phyloP scores from a whole-genome alignment of 2,797 vertebrate genomes.

The Urophycis tenuis region DNA sequence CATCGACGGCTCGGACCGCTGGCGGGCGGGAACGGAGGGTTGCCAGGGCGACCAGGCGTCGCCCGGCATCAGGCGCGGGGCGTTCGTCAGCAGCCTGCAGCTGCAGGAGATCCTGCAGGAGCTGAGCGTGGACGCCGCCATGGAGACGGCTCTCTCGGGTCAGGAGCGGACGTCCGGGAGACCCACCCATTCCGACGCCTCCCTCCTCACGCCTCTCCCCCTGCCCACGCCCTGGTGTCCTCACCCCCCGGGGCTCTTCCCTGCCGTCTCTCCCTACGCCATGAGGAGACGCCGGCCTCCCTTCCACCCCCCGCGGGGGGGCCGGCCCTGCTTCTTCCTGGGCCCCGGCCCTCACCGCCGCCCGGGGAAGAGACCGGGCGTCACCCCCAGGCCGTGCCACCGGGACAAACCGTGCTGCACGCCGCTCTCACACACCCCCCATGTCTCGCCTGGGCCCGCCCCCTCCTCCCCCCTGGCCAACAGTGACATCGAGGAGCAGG shows the following conservation, averaged over 20 bases:
- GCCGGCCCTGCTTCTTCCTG: slow-evolving; percentile 49
- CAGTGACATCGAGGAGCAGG: slow-evolving; percentile 28
- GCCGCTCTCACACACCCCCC: slow-evolving; percentile 10
- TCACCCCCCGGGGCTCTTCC: slow-evolving; percentile 44
- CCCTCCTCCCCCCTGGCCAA: slow-evolving; percentile 23
- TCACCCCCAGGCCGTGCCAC: slow-evolving; percentile 23
- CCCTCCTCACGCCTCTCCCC: slow-evolving; percentile 42
- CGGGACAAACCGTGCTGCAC: slow-evolving; percentile 20
- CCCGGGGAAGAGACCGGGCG: slow-evolving; percentile 27
- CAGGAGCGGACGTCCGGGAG: slow-evolving; percentile 30
- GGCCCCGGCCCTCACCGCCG: slow-evolving; percentile 39
- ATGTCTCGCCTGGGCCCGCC: neutral
- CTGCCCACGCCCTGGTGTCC: slow-evolving; percentile 44
- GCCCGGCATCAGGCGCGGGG: slow-evolving; percentile 52
- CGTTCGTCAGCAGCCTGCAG: slow-evolving; percentile 82
- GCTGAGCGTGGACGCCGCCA: slow-evolving; percentile 70
- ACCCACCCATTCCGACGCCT: slow-evolving; percentile 31
- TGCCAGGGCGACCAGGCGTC: too few species aligned
- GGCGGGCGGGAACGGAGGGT: too few species aligned
- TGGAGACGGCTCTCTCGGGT: slow-evolving; percentile 44
- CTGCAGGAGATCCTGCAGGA: slow-evolving; percentile 87
- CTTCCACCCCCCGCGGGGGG: slow-evolving; percentile 57
- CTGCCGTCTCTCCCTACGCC: slow-evolving; percentile 74
- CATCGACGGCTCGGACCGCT: slow-evolving; percentile 26
- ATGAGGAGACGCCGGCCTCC: slow-evolving; percentile 72